Base-by-base conservation (phyloP, 2,888 invertebrate species). In the Leptarthrus brevirostris region DNA sequence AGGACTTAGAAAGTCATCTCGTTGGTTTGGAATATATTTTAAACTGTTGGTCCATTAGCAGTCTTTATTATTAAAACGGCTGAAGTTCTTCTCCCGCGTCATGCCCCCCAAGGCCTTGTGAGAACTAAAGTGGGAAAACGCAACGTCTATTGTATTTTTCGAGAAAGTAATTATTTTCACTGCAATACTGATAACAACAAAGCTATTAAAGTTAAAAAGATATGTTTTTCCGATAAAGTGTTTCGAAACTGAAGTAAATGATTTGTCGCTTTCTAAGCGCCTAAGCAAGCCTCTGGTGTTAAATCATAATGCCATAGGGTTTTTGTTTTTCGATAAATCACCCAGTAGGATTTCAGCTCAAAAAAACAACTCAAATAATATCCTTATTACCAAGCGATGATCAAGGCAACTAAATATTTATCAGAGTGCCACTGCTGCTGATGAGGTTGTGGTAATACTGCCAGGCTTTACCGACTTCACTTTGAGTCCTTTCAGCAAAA, bases 381-480 rank as follows among this genome's bases (percentile, higher is more conserved):
- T 54, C 26, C 54, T 54, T 54, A 54, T 54, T 54, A 54, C 30
- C 10, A 54, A 14, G 18, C 54, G 54, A 54, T 54, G 26, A 54
- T 54, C 54, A 54, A 54, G 54, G 26, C 12, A 54, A 24, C 26
- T 54, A 54, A 54, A 54, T 54, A 54, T 54, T 54, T 54, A 54
- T 54, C 24, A 54, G 18, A 3, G 8, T 22, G 52, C 52, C 26
- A 24, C 6, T 26, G 12, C n/a, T 54, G 54, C 18, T 26, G 24
- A 54, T 26, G 54, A 26, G 30, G n/a, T 26, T 26, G 24, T 26
- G 26, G 14, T 26, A 14, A 54, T 14, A 12, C 26, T 26, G 18
- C 2, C 20, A 40, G 54, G 4, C 4, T 22, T n/a, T 8, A 14
- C 6, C 8, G 18, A 6, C 18, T 54, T 6, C 26, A n/a, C 6